Conservation (phyloP, 2,797 vertebrate genomes). For the Chelmon rostratus region DNA sequence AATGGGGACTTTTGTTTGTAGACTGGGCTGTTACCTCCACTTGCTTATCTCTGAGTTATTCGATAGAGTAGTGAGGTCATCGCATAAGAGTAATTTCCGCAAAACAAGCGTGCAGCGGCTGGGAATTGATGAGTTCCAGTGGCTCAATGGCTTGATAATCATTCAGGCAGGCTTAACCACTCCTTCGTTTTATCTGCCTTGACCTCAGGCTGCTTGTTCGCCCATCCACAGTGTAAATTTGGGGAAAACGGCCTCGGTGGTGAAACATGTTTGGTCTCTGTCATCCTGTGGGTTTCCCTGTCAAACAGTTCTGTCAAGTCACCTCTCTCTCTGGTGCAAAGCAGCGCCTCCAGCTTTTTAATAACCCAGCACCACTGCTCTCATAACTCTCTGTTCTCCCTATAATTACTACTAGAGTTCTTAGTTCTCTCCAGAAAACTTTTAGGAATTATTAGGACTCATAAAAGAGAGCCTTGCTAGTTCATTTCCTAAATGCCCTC, state of each 20-base stretch:
- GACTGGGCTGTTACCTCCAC: conserved; percentile 64
- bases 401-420: background rate
- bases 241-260: background rate
- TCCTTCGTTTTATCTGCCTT: conserved; percentile 40
- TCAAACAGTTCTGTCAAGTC: background rate
- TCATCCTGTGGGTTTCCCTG: background rate
- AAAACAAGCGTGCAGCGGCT: conserved; percentile 23
- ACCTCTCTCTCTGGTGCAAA: background rate
- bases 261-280: conserved; percentile 7
- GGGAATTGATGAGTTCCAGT: conserved; percentile 65
- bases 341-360: background rate
- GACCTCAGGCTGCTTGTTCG: conserved; percentile 39
- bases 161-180: conserved; percentile 31
- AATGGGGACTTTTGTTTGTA: conserved; percentile 73
- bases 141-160: conserved; percentile 43
- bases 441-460: background rate
- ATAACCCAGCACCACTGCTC: background rate
- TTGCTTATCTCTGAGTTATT: conserved; percentile 72
- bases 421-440: background rate
- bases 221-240: conserved; percentile 2
- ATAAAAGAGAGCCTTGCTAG: background rate
- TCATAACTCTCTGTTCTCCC: background rate
- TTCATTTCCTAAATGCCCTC: background rate
- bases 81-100: conserved; percentile 52
- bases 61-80: conserved; percentile 72